Evolutionary conservation across 2,797 vertebrate species (phyloP), one percentile per base, ranked within the genome.

Genomic region (Helicolenus hilgendorfi): DNA sequence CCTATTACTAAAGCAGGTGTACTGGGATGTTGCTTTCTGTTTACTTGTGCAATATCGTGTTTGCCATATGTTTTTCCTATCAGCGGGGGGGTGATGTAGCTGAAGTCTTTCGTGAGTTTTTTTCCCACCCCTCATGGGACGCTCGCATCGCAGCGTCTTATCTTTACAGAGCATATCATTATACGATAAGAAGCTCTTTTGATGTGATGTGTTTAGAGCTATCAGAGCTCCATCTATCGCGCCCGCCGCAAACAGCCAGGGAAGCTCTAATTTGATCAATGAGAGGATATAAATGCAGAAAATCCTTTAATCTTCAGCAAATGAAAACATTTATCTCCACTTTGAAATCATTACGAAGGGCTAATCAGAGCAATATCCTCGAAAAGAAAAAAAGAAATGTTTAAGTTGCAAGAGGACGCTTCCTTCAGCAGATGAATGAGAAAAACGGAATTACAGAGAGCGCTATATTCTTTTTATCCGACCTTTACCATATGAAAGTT

Each of bases 241-340:
- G 29, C 71, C 71, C 18, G 35, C 77, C 7, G 76, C 88, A 90
- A 93, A 92, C 83, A 89, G 78, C 82, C 82, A 56, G 68, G 85
- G 86, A 95, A 79, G 87, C 89, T 83, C 59, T 95, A 92, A 96
- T 95, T 96, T 95, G 89, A 96, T 96, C 94, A 95, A 89, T 11
- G 82, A 76, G 86, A 76, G 85, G 89, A 93, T 93, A 86, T 93
- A 92, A 94, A 92, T 91, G 91, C 79, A 86, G 91, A 90, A 94
- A 92, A 93, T 93, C 89, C 93, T 96, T 96, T 96, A 95, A 96
- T 96, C 93, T 94, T 85, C 74, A 14, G 90, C 94, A 95, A 96
- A 95, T 96, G 88, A 95, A 96, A 95, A 93, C 93, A 94, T 94
- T 95, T 96, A 95, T 95, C 92, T 88, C 63, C 58, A 89, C 92